Conservation (phyloP, 1,140 invertebrate genomes). For the Pristionchus pacificus region DNA sequence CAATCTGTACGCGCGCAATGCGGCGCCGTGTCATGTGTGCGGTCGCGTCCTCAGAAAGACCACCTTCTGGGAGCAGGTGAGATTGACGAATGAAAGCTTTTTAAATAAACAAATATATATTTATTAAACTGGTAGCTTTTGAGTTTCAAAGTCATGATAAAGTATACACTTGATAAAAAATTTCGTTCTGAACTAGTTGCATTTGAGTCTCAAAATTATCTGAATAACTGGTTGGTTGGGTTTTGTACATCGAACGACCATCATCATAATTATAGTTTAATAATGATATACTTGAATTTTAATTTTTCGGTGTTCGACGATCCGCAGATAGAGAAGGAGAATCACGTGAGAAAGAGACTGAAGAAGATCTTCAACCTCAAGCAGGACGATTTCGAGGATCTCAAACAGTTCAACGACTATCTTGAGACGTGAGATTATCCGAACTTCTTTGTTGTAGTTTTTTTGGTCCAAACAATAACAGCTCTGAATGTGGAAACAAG, state of each 20-base stretch:
- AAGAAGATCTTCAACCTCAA: conserved; percentile 82
- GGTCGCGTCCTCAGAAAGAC: conserved; percentile 75
- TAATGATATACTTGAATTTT: no score
- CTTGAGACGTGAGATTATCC: conserved; percentile 67
- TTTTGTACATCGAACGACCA: no score
- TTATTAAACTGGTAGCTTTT: no score
- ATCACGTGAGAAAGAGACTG: conserved; percentile 84
- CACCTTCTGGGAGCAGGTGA: conserved; percentile 80
- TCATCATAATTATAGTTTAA: neutral
- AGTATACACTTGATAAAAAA: no score
- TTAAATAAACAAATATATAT: no score
- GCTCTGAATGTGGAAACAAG: no score
- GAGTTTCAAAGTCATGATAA: no score
- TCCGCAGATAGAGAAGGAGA: conserved; percentile 89
- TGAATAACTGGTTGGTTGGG: no score
- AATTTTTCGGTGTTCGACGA: conserved; percentile 76
- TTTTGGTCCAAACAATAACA: neutral
- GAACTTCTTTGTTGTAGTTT: neutral
- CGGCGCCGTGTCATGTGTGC: conserved; percentile 86
- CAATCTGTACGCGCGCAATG: conserved; percentile 85
- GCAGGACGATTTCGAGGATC: conserved; percentile 77
- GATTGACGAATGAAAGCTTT: no score
- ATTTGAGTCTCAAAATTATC: no score
- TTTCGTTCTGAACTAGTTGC: no score
- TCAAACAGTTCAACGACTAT: conserved; percentile 86